Conservation (phyloP, 2,797 vertebrate species). For the Spinibarbus caldwelli region DNA sequence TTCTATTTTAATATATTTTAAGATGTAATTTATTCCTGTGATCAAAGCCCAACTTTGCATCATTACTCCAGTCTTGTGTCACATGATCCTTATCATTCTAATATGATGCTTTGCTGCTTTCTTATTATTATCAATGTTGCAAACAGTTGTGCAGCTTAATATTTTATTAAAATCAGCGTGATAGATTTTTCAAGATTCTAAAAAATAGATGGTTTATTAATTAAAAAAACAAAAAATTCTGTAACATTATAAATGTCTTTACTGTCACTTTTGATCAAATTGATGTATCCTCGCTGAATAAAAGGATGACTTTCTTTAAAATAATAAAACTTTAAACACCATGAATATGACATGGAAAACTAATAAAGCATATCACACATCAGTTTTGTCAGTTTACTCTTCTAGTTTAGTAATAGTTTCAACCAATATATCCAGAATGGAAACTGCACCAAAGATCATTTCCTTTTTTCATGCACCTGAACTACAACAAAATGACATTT, state of each 20-base stretch:
- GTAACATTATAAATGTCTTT: neutral
- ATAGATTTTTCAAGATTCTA: no score
- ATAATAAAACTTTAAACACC: neutral
- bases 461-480: slow-evolving; percentile 26
- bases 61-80: neutral
- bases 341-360: neutral
- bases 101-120: neutral
- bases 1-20: neutral
- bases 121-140: neutral
- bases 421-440: neutral
- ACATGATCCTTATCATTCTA: neutral
- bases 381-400: neutral
- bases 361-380: neutral
- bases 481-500: neutral
- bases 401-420: neutral
- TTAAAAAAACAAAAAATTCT: neutral
- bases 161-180: neutral
- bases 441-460: slow-evolving; percentile 5
- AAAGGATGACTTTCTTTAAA: neutral
- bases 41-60: neutral
- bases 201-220: neutral
- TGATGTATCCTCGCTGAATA: neutral
- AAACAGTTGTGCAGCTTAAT: neutral
- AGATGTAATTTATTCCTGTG: no score
- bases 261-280: neutral